A percentile compares a stretch with the other conserved stretches of the same genome.
Evolutionary conservation across 2,113 vertebrate species (phyloP).

Genomic region (Esox niger): DNA sequence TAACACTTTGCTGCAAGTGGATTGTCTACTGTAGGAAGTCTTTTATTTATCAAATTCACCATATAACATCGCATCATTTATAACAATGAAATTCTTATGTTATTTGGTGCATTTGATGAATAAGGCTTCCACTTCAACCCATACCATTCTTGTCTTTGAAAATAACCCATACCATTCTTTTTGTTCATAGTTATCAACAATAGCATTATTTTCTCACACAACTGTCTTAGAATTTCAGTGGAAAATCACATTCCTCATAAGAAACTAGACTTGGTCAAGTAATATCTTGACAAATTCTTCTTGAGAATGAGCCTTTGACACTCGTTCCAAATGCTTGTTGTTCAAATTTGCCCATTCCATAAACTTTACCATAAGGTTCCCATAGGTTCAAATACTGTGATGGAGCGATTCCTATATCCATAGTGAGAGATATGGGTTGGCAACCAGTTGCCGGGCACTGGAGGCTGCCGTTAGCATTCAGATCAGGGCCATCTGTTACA

Average conservation of each 20-base stretch:
- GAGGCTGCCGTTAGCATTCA: conserved; percentile 21
- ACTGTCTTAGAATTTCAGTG: no score
- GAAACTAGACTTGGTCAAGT: not conserved
- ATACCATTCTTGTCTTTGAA: no score
- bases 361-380: not conserved
- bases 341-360: not conserved
- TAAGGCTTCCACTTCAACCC: no score
- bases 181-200: no score
- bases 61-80: no score
- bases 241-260: not conserved
- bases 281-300: not conserved
- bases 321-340: not conserved
- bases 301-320: not conserved
- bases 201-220: no score
- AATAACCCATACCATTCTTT: no score
- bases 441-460: not conserved
- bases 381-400: not conserved
- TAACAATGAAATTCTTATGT: no score
- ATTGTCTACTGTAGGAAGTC: no score
- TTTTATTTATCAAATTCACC: no score
- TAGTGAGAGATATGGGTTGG: conserved; percentile 2
- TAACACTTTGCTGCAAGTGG: no score
- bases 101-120: no score
- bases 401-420: not conserved
- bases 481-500: conserved; percentile 25